Evolutionary conservation across 2,113 vertebrate genomes (phyloP).

Genomic region (Pygathrix nemaeus): DNA sequence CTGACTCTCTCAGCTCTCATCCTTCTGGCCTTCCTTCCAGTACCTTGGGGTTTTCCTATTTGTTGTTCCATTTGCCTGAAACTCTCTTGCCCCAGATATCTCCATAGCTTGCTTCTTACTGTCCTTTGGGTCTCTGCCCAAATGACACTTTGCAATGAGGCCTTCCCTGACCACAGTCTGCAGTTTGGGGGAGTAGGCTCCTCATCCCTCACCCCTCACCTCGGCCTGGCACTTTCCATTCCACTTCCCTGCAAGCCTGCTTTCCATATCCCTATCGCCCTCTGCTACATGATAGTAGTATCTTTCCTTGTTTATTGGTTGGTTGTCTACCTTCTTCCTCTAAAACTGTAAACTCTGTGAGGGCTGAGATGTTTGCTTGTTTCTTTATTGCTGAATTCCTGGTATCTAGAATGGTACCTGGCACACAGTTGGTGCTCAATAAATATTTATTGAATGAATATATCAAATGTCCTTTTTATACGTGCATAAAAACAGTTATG

Average conservation of each 20-base stretch:
- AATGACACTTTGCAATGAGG: neutral
- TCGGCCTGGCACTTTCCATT: neutral
- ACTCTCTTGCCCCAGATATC: neutral
- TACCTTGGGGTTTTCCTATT: neutral
- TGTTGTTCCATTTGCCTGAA: neutral
- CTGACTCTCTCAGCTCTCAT: neutral
- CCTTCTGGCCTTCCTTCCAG: neutral
- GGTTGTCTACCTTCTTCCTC: neutral
- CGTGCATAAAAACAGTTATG: neutral
- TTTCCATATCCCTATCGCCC: neutral
- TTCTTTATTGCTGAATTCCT: neutral
- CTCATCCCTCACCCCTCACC: neutral
- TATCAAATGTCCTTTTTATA: constrained; percentile 19
- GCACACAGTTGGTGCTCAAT: neutral
- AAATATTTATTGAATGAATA: neutral
- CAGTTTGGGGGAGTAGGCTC: neutral
- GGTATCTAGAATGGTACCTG: neutral
- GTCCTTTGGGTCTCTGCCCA: neutral
- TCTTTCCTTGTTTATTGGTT: neutral
- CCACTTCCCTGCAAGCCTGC: neutral
- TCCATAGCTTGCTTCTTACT: neutral
- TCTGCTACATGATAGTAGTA: neutral
- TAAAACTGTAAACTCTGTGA: neutral
- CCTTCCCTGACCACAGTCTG: neutral
- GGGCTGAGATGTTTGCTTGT: constrained; percentile 1